Evolutionary conservation across 2,113 vertebrate species (phyloP).

Genomic region (Himantopus leucocephalus): DNA sequence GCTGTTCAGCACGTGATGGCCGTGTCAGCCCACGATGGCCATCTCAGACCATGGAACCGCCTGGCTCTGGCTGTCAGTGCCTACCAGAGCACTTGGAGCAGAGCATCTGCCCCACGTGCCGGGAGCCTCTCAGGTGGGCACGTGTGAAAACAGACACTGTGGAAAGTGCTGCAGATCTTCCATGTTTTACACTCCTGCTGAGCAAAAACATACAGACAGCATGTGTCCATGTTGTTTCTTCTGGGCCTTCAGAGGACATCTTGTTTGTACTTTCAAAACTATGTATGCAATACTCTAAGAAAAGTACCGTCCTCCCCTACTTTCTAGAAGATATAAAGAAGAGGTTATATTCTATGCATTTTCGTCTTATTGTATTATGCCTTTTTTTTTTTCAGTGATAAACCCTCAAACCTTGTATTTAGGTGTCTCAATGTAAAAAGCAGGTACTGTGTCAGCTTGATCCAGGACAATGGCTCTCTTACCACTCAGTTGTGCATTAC

Average conservation of each 20-base stretch:
- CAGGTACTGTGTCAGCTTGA: not conserved
- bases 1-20: not conserved
- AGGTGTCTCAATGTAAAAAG: not conserved
- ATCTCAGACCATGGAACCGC: not conserved
- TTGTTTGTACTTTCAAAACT: not conserved
- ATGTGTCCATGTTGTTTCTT: not conserved
- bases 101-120: fast-evolving
- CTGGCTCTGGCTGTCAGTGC: fast-evolving
- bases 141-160: fast-evolving
- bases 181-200: not conserved
- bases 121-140: fast-evolving
- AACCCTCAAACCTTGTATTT: not conserved
- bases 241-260: not conserved
- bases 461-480: not conserved
- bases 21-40: not conserved
- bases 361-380: not conserved
- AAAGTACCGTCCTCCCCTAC: not conserved
- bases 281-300: not conserved
- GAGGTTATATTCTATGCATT: not conserved
- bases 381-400: not conserved
- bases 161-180: not conserved
- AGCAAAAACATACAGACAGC: not conserved
- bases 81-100: fast-evolving
- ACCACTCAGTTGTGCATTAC: fast-evolving
- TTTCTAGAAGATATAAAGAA: not conserved